These are phyloP conservation scores for Ennomos fuscantarius DNA, from an alignment of 2,888 invertebrate species.

Conservation along the genomic window DNA sequence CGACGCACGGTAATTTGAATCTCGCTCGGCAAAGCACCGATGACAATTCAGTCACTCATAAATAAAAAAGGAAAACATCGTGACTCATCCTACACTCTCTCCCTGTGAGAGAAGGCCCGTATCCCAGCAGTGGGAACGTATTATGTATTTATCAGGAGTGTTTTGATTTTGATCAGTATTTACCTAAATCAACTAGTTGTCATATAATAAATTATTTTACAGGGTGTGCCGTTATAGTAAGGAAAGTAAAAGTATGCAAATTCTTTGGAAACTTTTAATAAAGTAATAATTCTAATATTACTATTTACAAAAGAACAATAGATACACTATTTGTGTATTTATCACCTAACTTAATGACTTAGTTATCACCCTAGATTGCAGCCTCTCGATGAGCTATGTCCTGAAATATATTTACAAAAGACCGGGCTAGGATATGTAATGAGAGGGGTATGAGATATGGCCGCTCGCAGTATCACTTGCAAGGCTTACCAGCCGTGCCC, in stretches of 20 bases:
- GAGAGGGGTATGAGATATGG: constrained; percentile 45
- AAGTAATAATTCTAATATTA: constrained; percentile 70
- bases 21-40: no score
- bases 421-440: constrained; percentile 62
- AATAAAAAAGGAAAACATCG: no score
- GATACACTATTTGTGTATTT: constrained; percentile 56
- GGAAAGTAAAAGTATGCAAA: constrained; percentile 12
- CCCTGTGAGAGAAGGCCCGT: no score
- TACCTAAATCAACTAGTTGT: no score
- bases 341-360: constrained; percentile 81
- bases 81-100: no score
- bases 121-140: no score
- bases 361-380: constrained; percentile 83
- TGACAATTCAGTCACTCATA: no score
- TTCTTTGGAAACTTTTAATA: constrained; percentile 72
- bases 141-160: no score
- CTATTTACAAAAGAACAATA: constrained; percentile 76
- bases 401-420: constrained; percentile 75
- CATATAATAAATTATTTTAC: no score
- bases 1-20: no score
- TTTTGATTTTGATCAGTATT: no score
- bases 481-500: constrained; percentile 48
- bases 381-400: constrained; percentile 81
- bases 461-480: constrained; percentile 11
- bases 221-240: no score